phyloP scores from a whole-genome alignment of 2,113 vertebrate species.

The Oenanthe melanoleuca region DNA sequence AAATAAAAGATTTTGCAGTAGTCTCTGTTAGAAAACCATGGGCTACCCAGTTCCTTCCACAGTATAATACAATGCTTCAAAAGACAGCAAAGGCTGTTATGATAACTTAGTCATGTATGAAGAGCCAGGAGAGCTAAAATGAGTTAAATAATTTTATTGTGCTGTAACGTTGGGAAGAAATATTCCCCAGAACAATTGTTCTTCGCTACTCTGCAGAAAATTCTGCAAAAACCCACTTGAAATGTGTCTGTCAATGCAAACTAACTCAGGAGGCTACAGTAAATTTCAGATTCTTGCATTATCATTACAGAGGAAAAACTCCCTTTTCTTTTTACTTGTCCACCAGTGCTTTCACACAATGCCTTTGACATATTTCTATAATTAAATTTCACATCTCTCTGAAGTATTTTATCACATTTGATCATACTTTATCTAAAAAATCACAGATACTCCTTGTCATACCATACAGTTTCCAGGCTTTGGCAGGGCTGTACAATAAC shows the following conservation, averaged over 20 bases:
- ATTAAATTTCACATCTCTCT: not conserved
- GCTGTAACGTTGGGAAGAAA: not conserved
- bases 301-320: not conserved
- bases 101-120: slow-evolving; percentile 14
- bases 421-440: not conserved
- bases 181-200: not conserved
- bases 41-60: not conserved
- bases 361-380: not conserved
- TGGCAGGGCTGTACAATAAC: not conserved
- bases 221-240: not conserved
- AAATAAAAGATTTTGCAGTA: slow-evolving; percentile 13
- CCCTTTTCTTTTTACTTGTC: not conserved
- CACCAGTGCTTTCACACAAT: not conserved
- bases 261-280: not conserved
- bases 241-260: not conserved
- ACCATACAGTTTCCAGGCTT: not conserved
- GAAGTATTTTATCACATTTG: not conserved
- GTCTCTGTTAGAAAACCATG: not conserved
- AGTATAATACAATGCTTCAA: not conserved
- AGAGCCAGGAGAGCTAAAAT: slow-evolving; percentile 12
- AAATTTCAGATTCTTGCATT: not conserved
- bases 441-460: not conserved
- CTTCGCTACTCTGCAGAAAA: not conserved
- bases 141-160: not conserved
- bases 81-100: not conserved